Percentiles rank a stretch among this genome's conserved stretches.
These are phyloP conservation scores for Rotaria sp. DNA, from an alignment of 2,888 invertebrate species.

Conservation along the genomic window DNA sequence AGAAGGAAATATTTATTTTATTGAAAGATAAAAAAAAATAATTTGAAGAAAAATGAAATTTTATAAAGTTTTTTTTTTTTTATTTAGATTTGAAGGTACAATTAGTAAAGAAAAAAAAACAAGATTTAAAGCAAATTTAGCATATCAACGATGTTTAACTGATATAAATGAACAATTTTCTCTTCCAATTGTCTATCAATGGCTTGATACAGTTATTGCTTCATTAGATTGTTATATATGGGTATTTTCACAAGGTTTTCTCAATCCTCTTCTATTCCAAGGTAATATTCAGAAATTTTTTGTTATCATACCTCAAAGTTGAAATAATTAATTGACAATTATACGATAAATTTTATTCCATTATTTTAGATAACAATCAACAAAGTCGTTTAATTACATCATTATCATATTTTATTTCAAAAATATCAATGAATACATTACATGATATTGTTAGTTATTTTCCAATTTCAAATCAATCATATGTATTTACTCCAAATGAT, in stretches of 20 bases:
- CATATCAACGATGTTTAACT: slow-evolving; percentile 44
- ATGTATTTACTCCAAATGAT: slow-evolving; percentile 27
- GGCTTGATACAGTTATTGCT: slow-evolving; percentile 54
- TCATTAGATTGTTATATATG: slow-evolving; percentile 56
- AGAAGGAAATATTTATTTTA: slow-evolving; percentile 45
- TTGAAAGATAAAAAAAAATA: slow-evolving; percentile 43
- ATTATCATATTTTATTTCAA: slow-evolving; percentile 42
- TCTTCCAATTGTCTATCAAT: slow-evolving; percentile 44
- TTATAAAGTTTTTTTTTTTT: slow-evolving; percentile 42
- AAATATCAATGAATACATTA: slow-evolving; percentile 39
- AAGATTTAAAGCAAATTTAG: slow-evolving; percentile 44
- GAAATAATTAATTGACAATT: no score
- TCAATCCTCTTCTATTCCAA: slow-evolving; percentile 43
- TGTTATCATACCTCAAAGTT: no score
- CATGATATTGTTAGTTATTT: not conserved
- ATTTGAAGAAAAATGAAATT: no score
- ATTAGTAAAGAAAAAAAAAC: slow-evolving; percentile 43
- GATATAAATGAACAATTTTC: slow-evolving; percentile 45
- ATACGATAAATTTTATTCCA: no score
- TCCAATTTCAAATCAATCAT: not conserved
- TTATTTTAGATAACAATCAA: slow-evolving; percentile 42
- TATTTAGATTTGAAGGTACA: slow-evolving; percentile 47
- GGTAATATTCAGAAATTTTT: not conserved
- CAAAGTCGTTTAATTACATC: slow-evolving; percentile 42
- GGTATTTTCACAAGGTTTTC: slow-evolving; percentile 51